A percentile compares a stretch with the other conserved stretches of the same genome.
phyloP scores from a whole-genome alignment of 2,888 invertebrate genomes.

The Coleophora flavipennella region DNA sequence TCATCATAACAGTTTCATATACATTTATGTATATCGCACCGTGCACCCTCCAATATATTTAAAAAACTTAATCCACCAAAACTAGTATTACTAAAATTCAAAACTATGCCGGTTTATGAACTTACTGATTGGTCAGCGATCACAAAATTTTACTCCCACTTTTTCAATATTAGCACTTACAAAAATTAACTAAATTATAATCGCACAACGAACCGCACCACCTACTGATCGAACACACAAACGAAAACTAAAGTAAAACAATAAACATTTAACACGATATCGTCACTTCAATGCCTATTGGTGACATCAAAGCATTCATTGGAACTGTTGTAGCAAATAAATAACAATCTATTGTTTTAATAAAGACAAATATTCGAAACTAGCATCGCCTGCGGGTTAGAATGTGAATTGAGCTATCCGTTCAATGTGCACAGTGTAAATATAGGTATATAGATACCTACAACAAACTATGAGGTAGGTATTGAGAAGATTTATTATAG shows the following conservation, averaged over 20 bases:
- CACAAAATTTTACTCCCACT: too few relatives aligned
- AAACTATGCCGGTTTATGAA: too few relatives aligned
- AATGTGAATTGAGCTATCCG: background rate
- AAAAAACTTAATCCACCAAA: too few relatives aligned
- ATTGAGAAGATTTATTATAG: too few relatives aligned
- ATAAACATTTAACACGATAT: too few relatives aligned
- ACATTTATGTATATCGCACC: too few relatives aligned
- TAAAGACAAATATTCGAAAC: background rate
- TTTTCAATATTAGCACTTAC: background rate
- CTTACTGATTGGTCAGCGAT: too few relatives aligned
- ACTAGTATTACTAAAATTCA: too few relatives aligned
- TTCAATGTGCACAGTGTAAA: background rate
- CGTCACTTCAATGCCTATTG: background rate
- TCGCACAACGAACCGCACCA: background rate
- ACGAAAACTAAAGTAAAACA: too few relatives aligned
- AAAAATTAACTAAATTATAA: background rate
- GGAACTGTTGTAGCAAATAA: background rate
- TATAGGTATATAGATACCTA: conserved; percentile 1
- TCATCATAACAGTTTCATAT: too few relatives aligned
- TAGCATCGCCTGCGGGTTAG: background rate
- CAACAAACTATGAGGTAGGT: background rate
- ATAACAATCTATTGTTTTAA: background rate
- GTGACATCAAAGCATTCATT: background rate
- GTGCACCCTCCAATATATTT: too few relatives aligned
- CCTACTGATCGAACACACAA: background rate